Conservation (phyloP, 2,888 invertebrate species). For the Antheraea assamensis region DNA sequence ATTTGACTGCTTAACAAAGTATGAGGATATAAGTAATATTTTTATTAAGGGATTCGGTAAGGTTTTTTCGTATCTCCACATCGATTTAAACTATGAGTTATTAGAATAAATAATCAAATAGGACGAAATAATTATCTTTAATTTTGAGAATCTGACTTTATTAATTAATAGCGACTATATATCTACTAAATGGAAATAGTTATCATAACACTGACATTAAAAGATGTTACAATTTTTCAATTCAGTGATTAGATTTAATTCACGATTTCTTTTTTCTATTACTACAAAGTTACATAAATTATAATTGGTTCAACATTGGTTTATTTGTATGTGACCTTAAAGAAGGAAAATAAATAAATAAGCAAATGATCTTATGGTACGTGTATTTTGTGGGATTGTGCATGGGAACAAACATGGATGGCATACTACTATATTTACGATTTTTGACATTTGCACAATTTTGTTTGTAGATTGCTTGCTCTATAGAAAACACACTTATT, state of each 20-base stretch:
- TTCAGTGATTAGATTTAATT: background rate
- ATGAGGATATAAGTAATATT: constrained; percentile 3
- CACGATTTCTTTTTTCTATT: background rate
- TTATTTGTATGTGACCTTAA: background rate
- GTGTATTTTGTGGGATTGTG: background rate
- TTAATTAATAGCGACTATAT: background rate
- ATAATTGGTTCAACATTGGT: background rate
- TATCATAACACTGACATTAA: constrained; percentile 1
- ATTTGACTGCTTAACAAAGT: background rate
- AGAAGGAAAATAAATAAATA: background rate
- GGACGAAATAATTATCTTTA: background rate
- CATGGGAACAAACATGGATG: background rate
- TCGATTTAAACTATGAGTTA: background rate
- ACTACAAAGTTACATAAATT: background rate
- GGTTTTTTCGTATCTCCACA: background rate
- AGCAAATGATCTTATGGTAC: background rate
- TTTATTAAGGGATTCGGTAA: background rate
- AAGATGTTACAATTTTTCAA: constrained; percentile 9
- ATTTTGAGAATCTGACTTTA: background rate
- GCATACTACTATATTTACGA: background rate
- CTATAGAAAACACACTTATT: background rate
- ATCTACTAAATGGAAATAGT: background rate
- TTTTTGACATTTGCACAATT: background rate
- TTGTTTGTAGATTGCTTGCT: background rate
- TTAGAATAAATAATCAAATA: background rate